Percentiles rank a stretch among this genome's conserved stretches.
These are phyloP conservation scores for Drosophila suzukii DNA, from an alignment of 1,140 invertebrate species.

Conservation along the genomic window DNA sequence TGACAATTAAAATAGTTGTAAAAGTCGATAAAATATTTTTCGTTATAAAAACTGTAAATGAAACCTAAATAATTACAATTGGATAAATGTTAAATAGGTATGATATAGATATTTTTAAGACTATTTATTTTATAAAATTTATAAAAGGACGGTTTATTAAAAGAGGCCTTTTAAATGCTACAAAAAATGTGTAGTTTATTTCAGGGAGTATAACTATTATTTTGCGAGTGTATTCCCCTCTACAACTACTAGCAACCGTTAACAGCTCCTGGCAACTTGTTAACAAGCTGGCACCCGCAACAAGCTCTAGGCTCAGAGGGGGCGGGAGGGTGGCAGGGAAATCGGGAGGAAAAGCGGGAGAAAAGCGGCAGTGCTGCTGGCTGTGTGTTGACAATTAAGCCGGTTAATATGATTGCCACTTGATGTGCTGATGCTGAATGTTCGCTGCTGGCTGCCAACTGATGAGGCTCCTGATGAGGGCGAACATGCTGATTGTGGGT, in stretches of 20 bases:
- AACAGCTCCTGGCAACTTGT: slow-evolving; percentile 71
- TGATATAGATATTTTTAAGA: too few relatives aligned
- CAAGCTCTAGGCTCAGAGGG: slow-evolving; percentile 27
- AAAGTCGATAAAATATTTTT: too few relatives aligned
- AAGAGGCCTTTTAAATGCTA: too few relatives aligned
- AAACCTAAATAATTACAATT: too few relatives aligned
- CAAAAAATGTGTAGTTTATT: too few relatives aligned
- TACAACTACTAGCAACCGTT: slow-evolving; percentile 49
- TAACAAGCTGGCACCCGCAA: slow-evolving; percentile 77
- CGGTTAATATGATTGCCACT: slow-evolving; percentile 81
- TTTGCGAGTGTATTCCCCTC: slow-evolving; percentile 10
- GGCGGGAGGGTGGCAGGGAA: slow-evolving; percentile 25
- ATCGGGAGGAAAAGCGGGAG: slow-evolving; percentile 14
- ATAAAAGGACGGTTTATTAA: too few relatives aligned
- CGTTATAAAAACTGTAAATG: too few relatives aligned
- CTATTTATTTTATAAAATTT: too few relatives aligned
- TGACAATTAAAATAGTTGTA: too few relatives aligned
- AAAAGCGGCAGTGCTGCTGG: slow-evolving; percentile 21
- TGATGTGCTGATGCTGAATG: slow-evolving; percentile 71
- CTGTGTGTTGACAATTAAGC: slow-evolving; percentile 78
- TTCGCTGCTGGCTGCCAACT: slow-evolving; percentile 41
- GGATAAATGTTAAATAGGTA: too few relatives aligned
- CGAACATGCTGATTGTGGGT: neutral
- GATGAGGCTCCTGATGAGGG: slow-evolving; percentile 47
- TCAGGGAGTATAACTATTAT: too few relatives aligned